Base-by-base conservation (phyloP, 2,113 vertebrate genomes). In the Ictalurus punctatus region DNA sequence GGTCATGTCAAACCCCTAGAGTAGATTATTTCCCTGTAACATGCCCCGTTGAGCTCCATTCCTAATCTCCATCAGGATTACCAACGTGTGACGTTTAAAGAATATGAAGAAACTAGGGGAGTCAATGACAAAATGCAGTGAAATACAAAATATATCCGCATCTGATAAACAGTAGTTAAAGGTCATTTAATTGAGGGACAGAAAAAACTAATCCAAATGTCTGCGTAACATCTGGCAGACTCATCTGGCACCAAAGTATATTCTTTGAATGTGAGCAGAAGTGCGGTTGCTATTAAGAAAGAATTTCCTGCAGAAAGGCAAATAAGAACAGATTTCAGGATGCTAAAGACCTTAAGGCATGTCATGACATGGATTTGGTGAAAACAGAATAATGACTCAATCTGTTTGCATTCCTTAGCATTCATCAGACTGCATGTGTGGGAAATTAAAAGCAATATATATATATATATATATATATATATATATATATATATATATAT, bases 221-320 rank as follows among this genome's bases (percentile, higher is more conserved):
- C 78, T 81, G n/a, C n/a, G 19, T 4, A 81, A 81, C 78, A 81
- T 81, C 78, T 81, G 78, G 78, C 78, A 81, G 52, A 56, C 27
- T 81, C 78, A 56, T 81, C 78, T 81, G 78, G 52, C 52, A 30
- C 52, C 27, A 34, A 30, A 81, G 78, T 19, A 56, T 81, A 81
- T 82, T 59, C n/a, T 37, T 59, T 19, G 23, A 59, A 82, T 59
- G 30, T 59, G 54, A 82, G 56, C 19, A 59, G 54, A 82, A 82
- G 80, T 19, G 54, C 21, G 54, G 54, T 13, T 82, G 56, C 56
- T 21, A 59, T 82, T 59, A 59, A 37, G 80, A 23, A 82, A 37
- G 16, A 4, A 34, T 23, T 34, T 82, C 37, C 80, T 82, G 54
- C 30, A 58, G 30, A 82, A 59, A 82, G 19, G 56, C 30, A 82